Conservation (phyloP, 1,140 invertebrate species). For the Riptortus pedestris region DNA sequence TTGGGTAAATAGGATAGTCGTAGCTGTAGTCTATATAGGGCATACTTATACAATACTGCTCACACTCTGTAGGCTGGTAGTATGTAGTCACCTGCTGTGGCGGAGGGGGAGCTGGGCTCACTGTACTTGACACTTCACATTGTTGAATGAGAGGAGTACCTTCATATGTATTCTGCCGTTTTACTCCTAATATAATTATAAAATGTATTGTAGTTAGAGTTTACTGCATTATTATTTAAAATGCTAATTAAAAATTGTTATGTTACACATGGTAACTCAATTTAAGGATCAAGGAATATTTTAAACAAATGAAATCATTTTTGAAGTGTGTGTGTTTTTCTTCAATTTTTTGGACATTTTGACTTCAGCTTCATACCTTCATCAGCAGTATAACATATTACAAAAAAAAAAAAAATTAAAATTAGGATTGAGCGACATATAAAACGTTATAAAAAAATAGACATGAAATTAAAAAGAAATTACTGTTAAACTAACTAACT, state of each 20-base stretch:
- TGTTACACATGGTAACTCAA: background rate
- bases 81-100: background rate
- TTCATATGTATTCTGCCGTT: background rate
- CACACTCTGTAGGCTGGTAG: conserved; percentile 8
- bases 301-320: background rate
- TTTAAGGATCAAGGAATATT: background rate
- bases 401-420: too few relatives aligned
- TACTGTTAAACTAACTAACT: too few relatives aligned
- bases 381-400: too few relatives aligned
- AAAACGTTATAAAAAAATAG: too few relatives aligned
- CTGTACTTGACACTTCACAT: conserved; percentile 22
- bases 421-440: too few relatives aligned
- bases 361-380: too few relatives aligned
- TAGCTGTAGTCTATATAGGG: conserved; percentile 22
- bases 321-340: background rate
- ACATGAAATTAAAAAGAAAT: too few relatives aligned
- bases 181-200: background rate
- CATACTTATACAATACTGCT: background rate
- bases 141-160: conserved; percentile 21
- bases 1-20: conserved; percentile 5
- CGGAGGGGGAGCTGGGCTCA: background rate
- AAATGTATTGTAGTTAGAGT: background rate
- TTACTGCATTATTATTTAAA: background rate
- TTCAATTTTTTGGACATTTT: background rate
- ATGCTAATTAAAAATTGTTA: background rate